phyloP scores from a whole-genome alignment of 2,113 vertebrate genomes.

The Petroica traversi region DNA sequence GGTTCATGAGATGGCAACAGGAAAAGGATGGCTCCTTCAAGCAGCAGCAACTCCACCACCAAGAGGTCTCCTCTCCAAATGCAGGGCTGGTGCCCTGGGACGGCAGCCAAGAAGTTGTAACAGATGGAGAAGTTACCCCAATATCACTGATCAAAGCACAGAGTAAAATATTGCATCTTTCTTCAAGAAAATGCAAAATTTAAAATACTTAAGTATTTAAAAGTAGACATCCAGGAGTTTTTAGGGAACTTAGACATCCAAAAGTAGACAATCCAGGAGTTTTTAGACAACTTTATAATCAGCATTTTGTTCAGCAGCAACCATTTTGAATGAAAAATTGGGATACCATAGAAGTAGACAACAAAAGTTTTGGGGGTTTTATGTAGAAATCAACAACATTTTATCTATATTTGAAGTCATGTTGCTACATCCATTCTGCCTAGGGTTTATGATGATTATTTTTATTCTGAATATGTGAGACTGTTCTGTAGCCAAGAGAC shows the following conservation, averaged over 20 bases:
- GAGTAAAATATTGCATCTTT: background rate
- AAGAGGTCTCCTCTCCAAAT: background rate
- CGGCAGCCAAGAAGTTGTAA: background rate
- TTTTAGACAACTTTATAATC: background rate
- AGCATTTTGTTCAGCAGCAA: background rate
- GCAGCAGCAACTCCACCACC: background rate
- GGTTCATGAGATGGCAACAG: accelerated
- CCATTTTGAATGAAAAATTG: background rate
- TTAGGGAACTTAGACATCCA: background rate
- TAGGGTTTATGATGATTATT: background rate
- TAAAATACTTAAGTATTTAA: background rate
- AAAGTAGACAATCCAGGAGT: background rate
- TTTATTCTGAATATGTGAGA: background rate
- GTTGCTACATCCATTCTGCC: background rate
- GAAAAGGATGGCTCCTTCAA: background rate
- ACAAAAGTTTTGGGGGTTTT: background rate
- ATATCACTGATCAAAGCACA: background rate
- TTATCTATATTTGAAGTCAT: background rate
- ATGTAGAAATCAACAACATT: background rate
- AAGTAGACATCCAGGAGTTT: background rate
- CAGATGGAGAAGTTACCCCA: background rate
- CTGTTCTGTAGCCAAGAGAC: background rate
- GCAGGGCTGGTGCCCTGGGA: background rate
- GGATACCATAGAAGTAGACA: background rate
- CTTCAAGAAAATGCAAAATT: background rate